Evolutionary conservation across 2,113 vertebrate species (phyloP), one percentile per base, ranked within the genome.

Genomic region (Chloropsis hardwickii): DNA sequence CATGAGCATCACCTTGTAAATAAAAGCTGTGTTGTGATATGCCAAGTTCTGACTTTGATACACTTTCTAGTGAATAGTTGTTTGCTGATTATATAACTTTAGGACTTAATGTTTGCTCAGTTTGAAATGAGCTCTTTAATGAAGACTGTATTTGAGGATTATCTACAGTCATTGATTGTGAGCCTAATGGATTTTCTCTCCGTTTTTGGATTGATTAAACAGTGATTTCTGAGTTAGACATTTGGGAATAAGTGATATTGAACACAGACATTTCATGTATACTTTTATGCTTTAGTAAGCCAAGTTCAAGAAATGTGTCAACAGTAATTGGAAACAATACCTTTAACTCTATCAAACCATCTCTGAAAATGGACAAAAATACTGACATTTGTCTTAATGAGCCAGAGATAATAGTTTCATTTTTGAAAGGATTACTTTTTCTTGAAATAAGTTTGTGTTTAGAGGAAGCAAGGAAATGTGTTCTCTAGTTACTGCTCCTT

Each of bases 151-250:
- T 92, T 80, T 95, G 92, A 94, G 92, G 90, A 83, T 73, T 48
- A 82, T 79, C 22, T 80, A 37, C 51, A 81, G 35, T 45, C n/a
- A 86, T 54, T 88, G 83, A 94, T 83, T 87, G 81, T 83, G 91
- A 87, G 37, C 42, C 54, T 76, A 81, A 93, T 89, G 51, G 86
- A 56, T 92, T 76, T 90, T 86, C 24, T 48, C 54, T 95, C 24
- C 56, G 39, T 64, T 58, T 89, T 78, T 92, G 69, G 44, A 94
- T 94, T 94, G 94, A 92, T 91, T 93, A 90, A 92, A 57, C 61
- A 70, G 51, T 69, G 71, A 86, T 83, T 96, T 91, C 70, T 65
- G 69, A 89, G 53, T 74, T 80, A 84, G 73, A 61, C 73, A 78
- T 73, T 27, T 88, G 62, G 40, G 83, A 95, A 85, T 80, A 96